Evolutionary conservation across 2,113 vertebrate genomes (phyloP), one percentile per base, ranked within the genome.

Genomic region (Cyanoderma ruficeps): DNA sequence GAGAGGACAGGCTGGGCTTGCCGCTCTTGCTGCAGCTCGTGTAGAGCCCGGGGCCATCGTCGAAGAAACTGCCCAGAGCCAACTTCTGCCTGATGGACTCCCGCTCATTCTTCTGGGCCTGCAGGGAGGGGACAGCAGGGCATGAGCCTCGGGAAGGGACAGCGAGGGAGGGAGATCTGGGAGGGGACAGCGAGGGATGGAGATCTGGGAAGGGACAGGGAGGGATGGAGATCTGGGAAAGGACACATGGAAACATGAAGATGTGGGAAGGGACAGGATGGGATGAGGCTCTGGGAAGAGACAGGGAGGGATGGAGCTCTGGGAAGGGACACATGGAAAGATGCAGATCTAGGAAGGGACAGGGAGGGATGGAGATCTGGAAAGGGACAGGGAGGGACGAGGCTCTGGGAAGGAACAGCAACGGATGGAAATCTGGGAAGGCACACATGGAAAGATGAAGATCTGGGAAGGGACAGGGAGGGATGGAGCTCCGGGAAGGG

Each of bases 101-200:
- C 33, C 99, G 98, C 97, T 99, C 99, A 98, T 99, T 99, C 98
- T 99, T 99, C 97, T 99, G 99, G 97, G 99, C 99, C 99, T 99
- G 97, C n/a, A 93, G 95, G 95, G 87, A 87, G 96, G 64, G 42
- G 77, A 28, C 57, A 47, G 55, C 7, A 17, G 7, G 30, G 28
- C 4, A 6, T 14, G 8, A 53, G 53, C 27, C 27, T 15, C 27
- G 2, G 95, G 56, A 35, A 35, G 33, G 56, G 33, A n/a, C 19
- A 46, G 24, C 21, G 6, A 23, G 13, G 14, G 56, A 20, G 9
- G 18, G 22, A 13, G 35, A 4, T 6, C 10, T 18, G 15, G 15
- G 21, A 12, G 27, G 10, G 57, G 28, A 64, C 19, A 63, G 39
- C 39, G 2, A 11, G 11, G 33, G 57, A 27, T 27, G 10, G 5